These are phyloP conservation scores for Apis laboriosa DNA, from an alignment of 1,140 invertebrate genomes.

Conservation along the genomic window DNA sequence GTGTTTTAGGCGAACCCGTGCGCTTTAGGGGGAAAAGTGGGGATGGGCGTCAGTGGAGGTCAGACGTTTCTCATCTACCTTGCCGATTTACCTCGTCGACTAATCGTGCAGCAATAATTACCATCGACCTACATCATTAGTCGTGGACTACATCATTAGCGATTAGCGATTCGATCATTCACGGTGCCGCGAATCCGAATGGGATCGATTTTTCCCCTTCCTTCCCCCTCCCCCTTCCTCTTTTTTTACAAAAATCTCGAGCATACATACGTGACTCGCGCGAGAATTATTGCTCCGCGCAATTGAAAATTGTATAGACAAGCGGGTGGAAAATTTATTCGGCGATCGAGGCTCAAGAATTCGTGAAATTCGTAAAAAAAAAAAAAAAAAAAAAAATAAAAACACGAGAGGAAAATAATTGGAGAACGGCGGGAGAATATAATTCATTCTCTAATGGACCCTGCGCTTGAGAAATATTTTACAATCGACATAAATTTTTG, in stretches of 20 bases:
- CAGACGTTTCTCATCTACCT: neutral
- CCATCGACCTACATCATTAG: conserved; percentile 46
- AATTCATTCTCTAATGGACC: too few species aligned
- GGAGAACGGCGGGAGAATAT: too few species aligned
- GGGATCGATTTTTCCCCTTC: neutral
- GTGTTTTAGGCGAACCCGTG: too few species aligned
- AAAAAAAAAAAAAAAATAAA: too few species aligned
- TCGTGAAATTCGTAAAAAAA: neutral
- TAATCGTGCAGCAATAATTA: conserved; percentile 34
- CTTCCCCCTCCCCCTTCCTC: too few species aligned
- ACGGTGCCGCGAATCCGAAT: neutral
- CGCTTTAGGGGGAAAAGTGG: neutral
- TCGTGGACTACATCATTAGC: conserved; percentile 16
- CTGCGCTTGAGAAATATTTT: too few species aligned
- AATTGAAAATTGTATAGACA: neutral
- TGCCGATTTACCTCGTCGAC: conserved; percentile 9
- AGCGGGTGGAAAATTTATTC: neutral
- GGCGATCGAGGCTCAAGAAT: too few species aligned
- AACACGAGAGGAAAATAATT: too few species aligned
- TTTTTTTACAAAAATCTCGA: neutral
- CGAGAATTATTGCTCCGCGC: neutral
- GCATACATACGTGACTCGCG: too few species aligned
- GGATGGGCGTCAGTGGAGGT: neutral
- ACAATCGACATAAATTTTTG: too few species aligned
- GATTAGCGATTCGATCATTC: conserved; percentile 27